A percentile compares a stretch with the other conserved stretches of the same genome.
phyloP scores from a whole-genome alignment of 2,113 vertebrate species.

The Otis tarda region DNA sequence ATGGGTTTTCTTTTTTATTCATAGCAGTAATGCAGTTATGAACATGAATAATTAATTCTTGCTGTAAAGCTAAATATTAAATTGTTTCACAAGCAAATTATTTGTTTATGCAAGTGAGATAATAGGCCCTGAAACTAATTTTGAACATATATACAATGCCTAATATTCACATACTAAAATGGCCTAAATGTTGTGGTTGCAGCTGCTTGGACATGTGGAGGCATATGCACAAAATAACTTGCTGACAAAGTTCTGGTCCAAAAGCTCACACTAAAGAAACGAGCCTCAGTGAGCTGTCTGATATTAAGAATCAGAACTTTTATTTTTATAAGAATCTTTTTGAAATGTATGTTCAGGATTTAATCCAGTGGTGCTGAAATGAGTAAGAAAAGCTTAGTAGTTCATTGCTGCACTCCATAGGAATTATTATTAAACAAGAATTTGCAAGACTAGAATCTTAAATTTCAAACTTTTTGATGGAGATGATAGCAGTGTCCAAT shows the following conservation, averaged over 20 bases:
- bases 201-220: not conserved
- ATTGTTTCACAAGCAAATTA: not conserved
- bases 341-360: not conserved
- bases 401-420: not conserved
- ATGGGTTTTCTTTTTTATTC: constrained; percentile 6
- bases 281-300: not conserved
- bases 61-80: not conserved
- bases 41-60: not conserved
- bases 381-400: not conserved
- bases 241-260: not conserved
- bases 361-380: not conserved
- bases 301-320: not conserved
- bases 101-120: not conserved
- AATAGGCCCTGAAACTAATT: not conserved
- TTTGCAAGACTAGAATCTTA: not conserved
- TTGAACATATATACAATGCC: not conserved
- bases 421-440: not conserved
- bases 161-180: not conserved
- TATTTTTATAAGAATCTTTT: not conserved
- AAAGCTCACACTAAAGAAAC: not conserved
- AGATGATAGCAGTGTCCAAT: not conserved
- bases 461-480: not conserved
- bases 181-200: not conserved
- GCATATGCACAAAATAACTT: not conserved
- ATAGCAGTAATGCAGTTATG: not conserved